phyloP scores from a whole-genome alignment of 1,140 invertebrate species.

The Coboldia fuscipes region DNA sequence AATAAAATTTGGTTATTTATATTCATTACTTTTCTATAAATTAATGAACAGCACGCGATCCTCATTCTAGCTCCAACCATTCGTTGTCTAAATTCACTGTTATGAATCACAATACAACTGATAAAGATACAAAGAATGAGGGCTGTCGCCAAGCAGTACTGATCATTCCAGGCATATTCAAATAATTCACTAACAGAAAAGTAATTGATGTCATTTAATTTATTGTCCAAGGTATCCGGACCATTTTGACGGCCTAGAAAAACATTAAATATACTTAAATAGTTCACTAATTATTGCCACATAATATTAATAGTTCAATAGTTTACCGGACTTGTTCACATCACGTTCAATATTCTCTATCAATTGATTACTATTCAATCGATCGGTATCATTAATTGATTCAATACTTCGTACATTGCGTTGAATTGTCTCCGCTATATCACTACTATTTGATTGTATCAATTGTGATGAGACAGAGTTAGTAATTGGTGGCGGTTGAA shows the following conservation, averaged over 20 bases:
- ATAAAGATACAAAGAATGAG: conserved; percentile 14
- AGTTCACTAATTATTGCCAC: too few species aligned
- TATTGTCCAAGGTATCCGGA: background rate
- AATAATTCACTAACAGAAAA: too few species aligned
- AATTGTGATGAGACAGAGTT: too few species aligned
- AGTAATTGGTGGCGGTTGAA: conserved; percentile 9
- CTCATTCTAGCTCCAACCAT: conserved; percentile 24
- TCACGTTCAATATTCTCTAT: too few species aligned
- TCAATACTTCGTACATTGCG: too few species aligned
- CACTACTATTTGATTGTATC: too few species aligned
- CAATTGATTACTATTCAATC: too few species aligned
- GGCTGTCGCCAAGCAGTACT: conserved; percentile 10
- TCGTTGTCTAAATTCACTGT: conserved; percentile 17
- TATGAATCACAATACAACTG: conserved; percentile 18
- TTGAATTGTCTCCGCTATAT: too few species aligned
- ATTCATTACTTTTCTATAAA: conserved; percentile 29
- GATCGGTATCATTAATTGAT: conserved; percentile 5
- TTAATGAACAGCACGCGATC: conserved; percentile 31
- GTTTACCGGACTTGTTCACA: too few species aligned
- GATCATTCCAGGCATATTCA: conserved; percentile 10
- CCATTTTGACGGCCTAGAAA: background rate
- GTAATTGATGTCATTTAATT: too few species aligned
- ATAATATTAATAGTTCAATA: too few species aligned
- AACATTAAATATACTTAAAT: too few species aligned
- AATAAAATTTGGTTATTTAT: background rate